A percentile compares a stretch with the other conserved stretches of the same genome.
Evolutionary conservation across 1,140 invertebrate genomes (phyloP).

Genomic region (Macrostomum lignano): DNA sequence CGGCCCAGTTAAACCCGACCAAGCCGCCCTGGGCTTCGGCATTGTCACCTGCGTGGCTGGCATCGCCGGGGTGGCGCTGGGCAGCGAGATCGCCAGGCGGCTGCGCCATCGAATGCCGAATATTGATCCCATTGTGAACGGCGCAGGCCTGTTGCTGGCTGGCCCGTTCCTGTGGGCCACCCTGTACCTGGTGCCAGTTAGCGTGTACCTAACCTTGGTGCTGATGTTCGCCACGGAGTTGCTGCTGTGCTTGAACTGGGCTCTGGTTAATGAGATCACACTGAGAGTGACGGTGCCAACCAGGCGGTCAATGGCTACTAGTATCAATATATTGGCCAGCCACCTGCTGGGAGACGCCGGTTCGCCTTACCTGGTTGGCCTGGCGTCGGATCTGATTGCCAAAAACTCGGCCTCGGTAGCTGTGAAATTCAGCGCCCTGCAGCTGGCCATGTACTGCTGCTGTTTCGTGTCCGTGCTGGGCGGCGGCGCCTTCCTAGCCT

Average conservation of each 20-base stretch:
- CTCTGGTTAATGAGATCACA: constrained; percentile 81
- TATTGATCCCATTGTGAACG: constrained; percentile 71
- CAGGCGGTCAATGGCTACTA: constrained; percentile 23
- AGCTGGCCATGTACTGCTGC: constrained; percentile 64
- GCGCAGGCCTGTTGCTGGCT: constrained; percentile 48
- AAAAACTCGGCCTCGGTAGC: constrained; percentile 8
- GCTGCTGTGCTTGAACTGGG: constrained; percentile 73
- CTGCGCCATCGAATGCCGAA: constrained; percentile 31
- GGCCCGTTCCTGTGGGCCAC: constrained; percentile 53
- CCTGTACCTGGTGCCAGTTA: constrained; percentile 37
- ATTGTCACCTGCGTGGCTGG: constrained; percentile 67
- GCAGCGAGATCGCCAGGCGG: constrained; percentile 40
- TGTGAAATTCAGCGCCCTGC: constrained; percentile 41
- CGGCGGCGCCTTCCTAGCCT: constrained; percentile 57
- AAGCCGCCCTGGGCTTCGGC: constrained; percentile 53
- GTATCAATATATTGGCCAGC: constrained; percentile 23
- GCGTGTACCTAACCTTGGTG: no score
- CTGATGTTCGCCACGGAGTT: constrained; percentile 32
- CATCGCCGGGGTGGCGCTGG: constrained; percentile 62
- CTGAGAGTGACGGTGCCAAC: constrained; percentile 44
- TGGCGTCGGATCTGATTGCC: constrained; percentile 18
- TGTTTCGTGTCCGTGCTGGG: constrained; percentile 63
- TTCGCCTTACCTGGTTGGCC: constrained; percentile 23
- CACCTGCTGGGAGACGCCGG: constrained; percentile 25
- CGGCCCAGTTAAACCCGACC: constrained; percentile 4